Conservation (phyloP, 2,113 vertebrate species). For the Elephantulus edwardii region DNA sequence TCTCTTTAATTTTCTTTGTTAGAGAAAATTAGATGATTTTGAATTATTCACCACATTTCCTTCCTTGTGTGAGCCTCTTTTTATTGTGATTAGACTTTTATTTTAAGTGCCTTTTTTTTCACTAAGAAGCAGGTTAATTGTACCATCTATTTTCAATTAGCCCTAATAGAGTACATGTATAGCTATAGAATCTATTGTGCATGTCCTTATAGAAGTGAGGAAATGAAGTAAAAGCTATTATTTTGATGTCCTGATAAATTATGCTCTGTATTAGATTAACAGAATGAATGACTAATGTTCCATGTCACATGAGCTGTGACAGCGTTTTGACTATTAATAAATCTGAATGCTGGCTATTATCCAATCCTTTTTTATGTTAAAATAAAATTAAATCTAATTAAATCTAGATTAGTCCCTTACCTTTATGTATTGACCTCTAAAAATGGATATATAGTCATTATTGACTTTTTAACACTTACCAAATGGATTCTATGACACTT, state of each 20-base stretch:
- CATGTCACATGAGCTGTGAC: constrained; percentile 82
- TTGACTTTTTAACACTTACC: constrained; percentile 60
- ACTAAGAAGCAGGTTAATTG: constrained; percentile 86
- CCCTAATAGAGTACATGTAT: constrained; percentile 82
- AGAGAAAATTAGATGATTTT: constrained; percentile 76
- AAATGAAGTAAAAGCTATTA: constrained; percentile 86
- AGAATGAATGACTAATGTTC: constrained; percentile 88
- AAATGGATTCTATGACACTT: constrained; percentile 62
- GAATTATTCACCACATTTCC: constrained; percentile 76
- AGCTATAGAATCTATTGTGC: constrained; percentile 84
- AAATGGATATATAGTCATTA: constrained; percentile 64
- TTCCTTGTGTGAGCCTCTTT: constrained; percentile 74
- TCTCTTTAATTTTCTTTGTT: constrained; percentile 74
- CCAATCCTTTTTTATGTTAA: constrained; percentile 81
- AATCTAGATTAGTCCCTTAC: constrained; percentile 77
- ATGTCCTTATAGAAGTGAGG: constrained; percentile 79
- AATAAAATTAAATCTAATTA: constrained; percentile 79
- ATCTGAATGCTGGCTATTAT: constrained; percentile 86
- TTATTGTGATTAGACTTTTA: constrained; percentile 84
- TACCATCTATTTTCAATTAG: constrained; percentile 88
- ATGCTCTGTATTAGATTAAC: constrained; percentile 87
- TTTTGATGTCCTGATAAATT: constrained; percentile 90
- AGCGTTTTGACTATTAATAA: constrained; percentile 87
- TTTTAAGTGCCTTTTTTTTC: constrained; percentile 83
- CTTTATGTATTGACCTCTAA: constrained; percentile 75